phyloP scores from a whole-genome alignment of 2,113 vertebrate genomes.

The Riparia riparia region DNA sequence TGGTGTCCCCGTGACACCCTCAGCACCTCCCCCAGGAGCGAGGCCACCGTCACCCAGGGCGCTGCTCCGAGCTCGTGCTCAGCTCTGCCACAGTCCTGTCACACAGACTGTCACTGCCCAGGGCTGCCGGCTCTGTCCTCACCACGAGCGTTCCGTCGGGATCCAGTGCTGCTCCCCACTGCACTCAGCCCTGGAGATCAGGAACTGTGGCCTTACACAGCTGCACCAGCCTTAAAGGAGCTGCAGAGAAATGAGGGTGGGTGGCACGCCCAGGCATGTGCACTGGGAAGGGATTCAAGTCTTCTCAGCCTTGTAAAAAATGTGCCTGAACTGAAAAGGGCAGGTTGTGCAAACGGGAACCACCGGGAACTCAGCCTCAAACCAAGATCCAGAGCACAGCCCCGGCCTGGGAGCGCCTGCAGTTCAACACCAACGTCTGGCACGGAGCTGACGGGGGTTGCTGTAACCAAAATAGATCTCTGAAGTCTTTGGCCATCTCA shows the following conservation, averaged over 20 bases:
- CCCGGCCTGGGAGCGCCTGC: neutral
- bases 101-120: neutral
- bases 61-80: neutral
- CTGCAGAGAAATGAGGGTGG: neutral
- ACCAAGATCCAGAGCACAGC: neutral
- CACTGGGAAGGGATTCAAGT: neutral
- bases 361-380: neutral
- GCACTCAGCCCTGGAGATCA: neutral
- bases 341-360: neutral
- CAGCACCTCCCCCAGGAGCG: neutral
- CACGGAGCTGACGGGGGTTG: neutral
- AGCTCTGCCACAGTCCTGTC: neutral
- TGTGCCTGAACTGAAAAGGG: neutral
- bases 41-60: neutral
- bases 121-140: neutral
- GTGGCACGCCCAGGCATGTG: neutral
- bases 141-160: neutral
- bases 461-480: neutral
- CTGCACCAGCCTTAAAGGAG: neutral
- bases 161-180: neutral
- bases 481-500: constrained; percentile 25
- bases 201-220: neutral
- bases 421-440: neutral
- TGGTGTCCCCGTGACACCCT: neutral
- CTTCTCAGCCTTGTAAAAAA: neutral